Base-by-base conservation (phyloP, 2,888 invertebrate species). In the Tanypteryx hageni region DNA sequence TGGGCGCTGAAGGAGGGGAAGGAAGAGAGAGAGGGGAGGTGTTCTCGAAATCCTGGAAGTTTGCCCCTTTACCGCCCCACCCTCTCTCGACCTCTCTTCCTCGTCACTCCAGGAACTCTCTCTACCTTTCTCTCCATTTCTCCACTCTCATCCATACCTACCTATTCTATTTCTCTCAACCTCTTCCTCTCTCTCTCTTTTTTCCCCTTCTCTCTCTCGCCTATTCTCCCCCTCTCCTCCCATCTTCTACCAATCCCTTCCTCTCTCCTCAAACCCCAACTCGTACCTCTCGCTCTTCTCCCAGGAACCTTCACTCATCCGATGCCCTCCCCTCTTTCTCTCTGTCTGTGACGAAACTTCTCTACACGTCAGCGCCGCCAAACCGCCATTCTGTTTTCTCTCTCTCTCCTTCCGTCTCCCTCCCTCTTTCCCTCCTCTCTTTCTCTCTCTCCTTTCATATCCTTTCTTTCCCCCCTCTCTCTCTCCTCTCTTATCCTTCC, bases 1-100 rank as follows among this genome's bases (percentile, higher is more conserved):
- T 58, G 27, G 59, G 22, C 31, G 22, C 61, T 11, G 76, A 11
- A 13, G 59, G 58, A 58, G 58, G 57, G 59, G 85, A 22, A 86
- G 89, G 61, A 89, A 18, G 18, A n/a, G 13, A 2, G 82, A 10
- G 83, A 16, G 18, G 8, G n/a, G 44, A 9, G 83, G 83, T 44
- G 89, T 89, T 89, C 89, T 64, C 61, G 89, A 64, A 89, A 64
- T 89, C 64, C 89, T 61, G 89, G 64, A 64, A 61, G 83, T 57
- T 56, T 18, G 64, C 64, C 31, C 89, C 44, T 44, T 44, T 18
- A n/a, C 64, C 18, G 27, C 44, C 31, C 16, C 31, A 58, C 22
- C 59, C n/a, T 22, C 16, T 61, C 31, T 3, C 81, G 18, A 44
- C 83, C 18, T 44, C 89, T 89, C 64, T 44, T 58, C 85, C 27